Conservation (phyloP, 2,797 vertebrate genomes). For the Sebastes itinus region DNA sequence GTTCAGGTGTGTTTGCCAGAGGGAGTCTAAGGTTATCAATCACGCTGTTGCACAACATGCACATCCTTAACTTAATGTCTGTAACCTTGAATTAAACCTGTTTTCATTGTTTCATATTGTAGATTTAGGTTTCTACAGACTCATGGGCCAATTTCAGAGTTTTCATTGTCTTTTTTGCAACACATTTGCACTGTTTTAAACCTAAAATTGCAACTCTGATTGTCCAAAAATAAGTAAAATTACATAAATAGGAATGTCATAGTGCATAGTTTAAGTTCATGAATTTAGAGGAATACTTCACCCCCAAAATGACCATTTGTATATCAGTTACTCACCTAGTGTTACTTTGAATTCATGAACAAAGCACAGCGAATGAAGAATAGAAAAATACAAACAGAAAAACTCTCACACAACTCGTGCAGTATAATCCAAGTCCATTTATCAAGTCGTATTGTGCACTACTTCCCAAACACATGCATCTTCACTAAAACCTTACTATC, state of each 20-base stretch:
- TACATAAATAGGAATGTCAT: neutral
- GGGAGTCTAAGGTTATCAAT: constrained; percentile 37
- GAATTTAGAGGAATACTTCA: too few species aligned
- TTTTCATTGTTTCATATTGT: neutral
- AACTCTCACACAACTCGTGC: too few species aligned
- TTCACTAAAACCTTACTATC: too few species aligned
- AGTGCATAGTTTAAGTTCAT: neutral
- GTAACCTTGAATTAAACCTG: neutral
- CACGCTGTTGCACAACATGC: neutral
- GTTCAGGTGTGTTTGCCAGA: constrained; percentile 39
- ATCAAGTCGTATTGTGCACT: too few species aligned
- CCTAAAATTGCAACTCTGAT: neutral
- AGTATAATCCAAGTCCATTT: too few species aligned
- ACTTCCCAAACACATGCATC: too few species aligned
- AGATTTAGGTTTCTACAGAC: neutral
- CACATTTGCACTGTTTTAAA: neutral
- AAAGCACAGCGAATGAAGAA: too few species aligned
- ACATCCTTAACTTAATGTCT: neutral
- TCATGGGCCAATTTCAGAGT: neutral
- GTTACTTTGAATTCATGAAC: too few species aligned
- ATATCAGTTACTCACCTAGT: too few species aligned
- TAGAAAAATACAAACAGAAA: too few species aligned
- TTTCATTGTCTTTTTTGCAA: neutral
- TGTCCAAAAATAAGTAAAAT: neutral
- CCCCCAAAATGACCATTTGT: too few species aligned